Evolutionary conservation across 2,888 invertebrate genomes (phyloP), one percentile per base, ranked within the genome.

Genomic region (Parnassius mnemosyne): DNA sequence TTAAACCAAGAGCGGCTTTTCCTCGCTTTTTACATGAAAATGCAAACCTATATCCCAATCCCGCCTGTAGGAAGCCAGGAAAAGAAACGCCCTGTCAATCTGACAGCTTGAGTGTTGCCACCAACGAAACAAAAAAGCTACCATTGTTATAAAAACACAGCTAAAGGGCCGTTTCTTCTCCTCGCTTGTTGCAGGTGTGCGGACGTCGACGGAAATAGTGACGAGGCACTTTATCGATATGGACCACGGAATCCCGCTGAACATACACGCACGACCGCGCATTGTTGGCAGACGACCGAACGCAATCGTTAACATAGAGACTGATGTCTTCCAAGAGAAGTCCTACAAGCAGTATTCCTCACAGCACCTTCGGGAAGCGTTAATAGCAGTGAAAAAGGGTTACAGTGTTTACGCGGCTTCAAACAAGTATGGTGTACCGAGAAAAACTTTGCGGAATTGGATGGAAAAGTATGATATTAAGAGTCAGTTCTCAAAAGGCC

Each of bases 401-500:
- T 89, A 91, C 62, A 92, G 92, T 41, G 93, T 93, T 0, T 92
- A 93, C 65, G 92, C 92, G 0, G 93, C 93, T 0, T 92, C 93
- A 0, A 92, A 92, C 64, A 92, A 92, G 51, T 93, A 86, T 65
- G 92, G 92, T 0, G 92, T 93, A 34, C 92, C 92, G 2, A 80
- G 92, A 72, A 93, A 93, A 63, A 93, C 93, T 42, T 75, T 93
- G 34, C 73, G 93, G 60, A 93, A 92, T 75, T 93, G 93, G 91
- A 93, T 93, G 92, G 92, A 92, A 59, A 92, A 93, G 63, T 92
- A 92, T 65, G 91, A 92, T 71, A 92, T 92, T 44, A 91, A 92
- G 71, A 92, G 92, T 69, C 92, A 92, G 74, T 92, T 91, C 69
- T 92, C 92, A 0, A 89, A 91, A 71, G 92, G 92, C 0, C 75